phyloP scores from a whole-genome alignment of 2,888 invertebrate species.

The Aleiodes alternator region DNA sequence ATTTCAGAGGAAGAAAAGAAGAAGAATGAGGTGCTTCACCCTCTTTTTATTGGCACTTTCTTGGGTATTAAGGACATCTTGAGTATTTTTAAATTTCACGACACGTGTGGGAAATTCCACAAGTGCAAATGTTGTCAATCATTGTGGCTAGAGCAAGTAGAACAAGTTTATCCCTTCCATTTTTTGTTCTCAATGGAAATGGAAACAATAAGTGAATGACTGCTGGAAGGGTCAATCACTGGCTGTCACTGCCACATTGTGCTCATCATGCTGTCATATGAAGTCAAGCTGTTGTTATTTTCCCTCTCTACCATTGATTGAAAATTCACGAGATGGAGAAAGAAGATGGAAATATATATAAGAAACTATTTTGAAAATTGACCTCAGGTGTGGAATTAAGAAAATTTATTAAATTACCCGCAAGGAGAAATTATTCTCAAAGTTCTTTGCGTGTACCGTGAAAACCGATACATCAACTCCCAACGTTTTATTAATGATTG shows the following conservation, averaged over 20 bases:
- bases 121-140: slow-evolving; percentile 10
- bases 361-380: slow-evolving; percentile 1
- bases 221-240: slow-evolving; percentile 41
- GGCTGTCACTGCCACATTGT: slow-evolving; percentile 69
- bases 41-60: slow-evolving; percentile 40
- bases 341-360: slow-evolving; percentile 5
- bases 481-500: slow-evolving; percentile 44
- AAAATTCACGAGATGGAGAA: not conserved
- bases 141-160: too few species aligned
- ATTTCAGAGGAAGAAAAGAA: slow-evolving; percentile 54
- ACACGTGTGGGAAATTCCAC: slow-evolving; percentile 22
- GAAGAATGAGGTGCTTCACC: slow-evolving; percentile 35
- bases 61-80: slow-evolving; percentile 28
- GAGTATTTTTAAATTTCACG: slow-evolving; percentile 18
- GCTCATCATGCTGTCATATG: slow-evolving; percentile 65
- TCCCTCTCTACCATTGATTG: not conserved
- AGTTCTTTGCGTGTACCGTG: slow-evolving; percentile 52
- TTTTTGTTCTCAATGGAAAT: not conserved
- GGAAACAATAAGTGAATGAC: slow-evolving; percentile 3
- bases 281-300: slow-evolving; percentile 58
- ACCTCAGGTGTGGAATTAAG: slow-evolving; percentile 27
- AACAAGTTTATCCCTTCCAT: not conserved
- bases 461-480: slow-evolving; percentile 55
- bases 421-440: slow-evolving; percentile 57
- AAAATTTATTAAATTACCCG: slow-evolving; percentile 2